Evolutionary conservation across 2,888 invertebrate genomes (phyloP).

Genomic region (Papilio gigon): DNA sequence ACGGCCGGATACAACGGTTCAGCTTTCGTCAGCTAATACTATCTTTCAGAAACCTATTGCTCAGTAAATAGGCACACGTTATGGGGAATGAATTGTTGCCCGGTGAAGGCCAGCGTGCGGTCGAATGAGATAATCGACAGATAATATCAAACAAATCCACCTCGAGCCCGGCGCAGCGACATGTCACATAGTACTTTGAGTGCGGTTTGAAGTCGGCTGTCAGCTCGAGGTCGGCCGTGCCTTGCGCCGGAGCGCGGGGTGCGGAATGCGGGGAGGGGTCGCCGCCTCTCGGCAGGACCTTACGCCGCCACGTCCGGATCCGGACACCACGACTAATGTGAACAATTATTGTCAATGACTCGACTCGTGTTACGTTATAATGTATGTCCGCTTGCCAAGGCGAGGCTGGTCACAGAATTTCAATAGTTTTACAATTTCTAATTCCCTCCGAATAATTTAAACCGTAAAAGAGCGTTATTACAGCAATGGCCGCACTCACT

Average conservation of each 20-base stretch:
- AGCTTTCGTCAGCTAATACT: too few species aligned
- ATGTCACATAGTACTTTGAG: constrained; percentile 23
- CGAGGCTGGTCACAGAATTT: not conserved
- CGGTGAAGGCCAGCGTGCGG: not conserved
- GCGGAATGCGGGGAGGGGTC: not conserved
- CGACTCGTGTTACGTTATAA: not conserved
- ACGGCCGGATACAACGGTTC: too few species aligned
- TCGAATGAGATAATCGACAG: not conserved
- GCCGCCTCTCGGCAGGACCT: constrained; percentile 1
- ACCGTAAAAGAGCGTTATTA: not conserved
- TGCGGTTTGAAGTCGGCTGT: constrained; percentile 17
- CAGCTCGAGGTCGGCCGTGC: constrained; percentile 1
- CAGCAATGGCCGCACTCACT: not conserved
- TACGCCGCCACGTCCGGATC: constrained; percentile 13
- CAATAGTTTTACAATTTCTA: not conserved
- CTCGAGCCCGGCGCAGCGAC: constrained; percentile 7
- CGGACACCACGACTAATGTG: not conserved
- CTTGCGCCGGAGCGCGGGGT: not conserved
- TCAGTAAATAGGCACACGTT: too few species aligned
- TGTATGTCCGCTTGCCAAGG: not conserved
- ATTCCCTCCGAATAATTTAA: not conserved
- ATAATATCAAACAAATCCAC: not conserved
- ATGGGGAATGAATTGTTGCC: not conserved
- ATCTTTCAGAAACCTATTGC: too few species aligned
- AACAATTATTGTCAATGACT: constrained; percentile 7